Base-by-base conservation (phyloP, 1,140 invertebrate genomes). In the Aphis craccivora region DNA sequence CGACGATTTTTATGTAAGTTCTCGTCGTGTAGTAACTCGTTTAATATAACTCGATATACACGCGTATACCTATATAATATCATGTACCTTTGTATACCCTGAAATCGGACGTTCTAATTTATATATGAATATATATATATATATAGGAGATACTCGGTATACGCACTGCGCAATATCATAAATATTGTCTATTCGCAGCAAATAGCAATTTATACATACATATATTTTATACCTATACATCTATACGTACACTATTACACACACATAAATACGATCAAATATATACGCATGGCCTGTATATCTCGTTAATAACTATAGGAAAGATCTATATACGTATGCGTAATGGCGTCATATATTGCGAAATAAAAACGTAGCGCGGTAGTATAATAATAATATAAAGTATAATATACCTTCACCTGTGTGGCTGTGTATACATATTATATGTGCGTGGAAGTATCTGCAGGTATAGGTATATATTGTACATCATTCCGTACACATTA, bases 311-410 rank as follows among this genome's bases (percentile, higher is more conserved):
- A 25, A 40, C 37, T 23, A 25, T 40, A 23, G 25, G 84, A 83
- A 83, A 40, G 84, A 45, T 45, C 84, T 40, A 45, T 86, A 86
- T 43, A 43, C 35, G 35, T 9, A 83, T 37, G 35, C n/a, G 35
- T 83, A 37, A 83, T 83, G 76, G n/a, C 35, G 76, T 83, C 35
- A 83, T 83, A 83, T 83, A 76, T 76, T 76, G 30, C 30, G n/a
- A n/a, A n/a, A 76, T 76, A 76, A 76, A 76, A 76, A 76, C 60
- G 60, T 76, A 76, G 14, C 60, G 60, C 60, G 60, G 60, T 76
- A 76, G 60, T 76, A 76, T 76, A n/a, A 76, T 67, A 37, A 83
- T 83, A 83, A 30, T n/a, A n/a, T n/a, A n/a, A 60, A 25, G 60
- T 76, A n/a, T 67, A 67, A n/a, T 30, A 67, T 67, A n/a, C 60